Conservation (phyloP, 2,797 vertebrate species). For the Lepidocolaptes lacrymiger region DNA sequence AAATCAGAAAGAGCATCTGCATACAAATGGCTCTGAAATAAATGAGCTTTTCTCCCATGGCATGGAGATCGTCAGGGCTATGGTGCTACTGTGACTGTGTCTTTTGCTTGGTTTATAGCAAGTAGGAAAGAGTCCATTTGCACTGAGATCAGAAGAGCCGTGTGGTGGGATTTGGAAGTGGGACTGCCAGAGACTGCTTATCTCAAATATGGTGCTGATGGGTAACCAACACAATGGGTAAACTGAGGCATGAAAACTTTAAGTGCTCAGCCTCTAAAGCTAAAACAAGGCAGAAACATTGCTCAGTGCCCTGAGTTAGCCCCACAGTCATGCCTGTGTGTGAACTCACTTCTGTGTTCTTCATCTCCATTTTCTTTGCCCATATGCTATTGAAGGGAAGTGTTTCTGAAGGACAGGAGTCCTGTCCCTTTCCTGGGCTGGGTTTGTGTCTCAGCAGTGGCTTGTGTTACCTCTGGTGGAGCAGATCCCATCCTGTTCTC, state of each 20-base stretch:
- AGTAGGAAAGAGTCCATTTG: background rate
- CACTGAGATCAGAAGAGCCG: background rate
- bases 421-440: background rate
- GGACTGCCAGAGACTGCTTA: accelerated
- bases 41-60: background rate
- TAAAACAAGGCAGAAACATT: no score
- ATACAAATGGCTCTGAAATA: background rate
- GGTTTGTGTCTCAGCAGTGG: background rate
- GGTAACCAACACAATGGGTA: background rate
- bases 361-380: background rate
- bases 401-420: background rate
- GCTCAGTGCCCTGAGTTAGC: background rate
- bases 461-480: background rate
- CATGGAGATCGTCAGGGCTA: background rate
- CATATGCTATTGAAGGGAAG: accelerated
- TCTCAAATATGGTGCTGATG: background rate
- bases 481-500: background rate
- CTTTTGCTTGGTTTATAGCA: background rate
- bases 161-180: background rate
- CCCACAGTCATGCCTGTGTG: accelerated
- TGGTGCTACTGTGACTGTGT: background rate
- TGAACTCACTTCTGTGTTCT: background rate
- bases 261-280: background rate
- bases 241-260: background rate
- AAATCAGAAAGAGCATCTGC: background rate